phyloP scores from a whole-genome alignment of 2,113 vertebrate species.

The Reinhardtius hippoglossoides region DNA sequence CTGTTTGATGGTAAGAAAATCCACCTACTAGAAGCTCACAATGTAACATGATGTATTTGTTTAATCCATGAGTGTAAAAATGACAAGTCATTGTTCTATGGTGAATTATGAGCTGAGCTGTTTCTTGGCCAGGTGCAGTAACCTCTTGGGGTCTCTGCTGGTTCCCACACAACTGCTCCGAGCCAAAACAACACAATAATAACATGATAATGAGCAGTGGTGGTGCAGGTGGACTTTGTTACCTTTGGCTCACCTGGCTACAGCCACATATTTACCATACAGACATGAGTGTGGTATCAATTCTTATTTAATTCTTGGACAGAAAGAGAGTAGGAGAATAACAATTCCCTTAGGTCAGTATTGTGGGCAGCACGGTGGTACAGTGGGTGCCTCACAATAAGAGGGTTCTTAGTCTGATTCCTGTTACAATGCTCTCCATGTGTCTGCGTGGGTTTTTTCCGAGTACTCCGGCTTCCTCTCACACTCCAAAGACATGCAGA shows the following conservation, averaged over 20 bases:
- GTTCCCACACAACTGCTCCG: slow-evolving; percentile 5
- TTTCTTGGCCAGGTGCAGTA: not conserved
- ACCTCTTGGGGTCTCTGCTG: not conserved
- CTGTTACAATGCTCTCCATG: too few species aligned
- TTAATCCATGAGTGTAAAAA: not conserved
- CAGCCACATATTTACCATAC: too few species aligned
- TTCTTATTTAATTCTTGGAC: not conserved
- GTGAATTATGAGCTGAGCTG: not conserved
- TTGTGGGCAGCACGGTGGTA: not conserved
- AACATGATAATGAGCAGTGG: not conserved
- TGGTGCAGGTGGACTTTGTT: not conserved
- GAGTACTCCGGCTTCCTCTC: too few species aligned
- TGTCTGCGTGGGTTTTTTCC: too few species aligned
- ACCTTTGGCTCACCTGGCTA: not conserved
- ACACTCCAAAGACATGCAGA: too few species aligned
- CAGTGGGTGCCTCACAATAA: too few species aligned
- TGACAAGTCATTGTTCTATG: not conserved
- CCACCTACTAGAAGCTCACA: not conserved
- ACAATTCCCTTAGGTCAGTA: not conserved
- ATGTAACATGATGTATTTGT: not conserved
- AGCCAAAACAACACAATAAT: not conserved
- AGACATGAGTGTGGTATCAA: not conserved
- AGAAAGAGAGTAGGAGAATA: not conserved
- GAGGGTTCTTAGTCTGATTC: too few species aligned
- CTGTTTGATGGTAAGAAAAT: not conserved